Percentiles rank a stretch among this genome's conserved stretches.
Evolutionary conservation across 64 coral and sea anemone species (phyloP).

Genomic region (Dendronephthya gigantea): DNA sequence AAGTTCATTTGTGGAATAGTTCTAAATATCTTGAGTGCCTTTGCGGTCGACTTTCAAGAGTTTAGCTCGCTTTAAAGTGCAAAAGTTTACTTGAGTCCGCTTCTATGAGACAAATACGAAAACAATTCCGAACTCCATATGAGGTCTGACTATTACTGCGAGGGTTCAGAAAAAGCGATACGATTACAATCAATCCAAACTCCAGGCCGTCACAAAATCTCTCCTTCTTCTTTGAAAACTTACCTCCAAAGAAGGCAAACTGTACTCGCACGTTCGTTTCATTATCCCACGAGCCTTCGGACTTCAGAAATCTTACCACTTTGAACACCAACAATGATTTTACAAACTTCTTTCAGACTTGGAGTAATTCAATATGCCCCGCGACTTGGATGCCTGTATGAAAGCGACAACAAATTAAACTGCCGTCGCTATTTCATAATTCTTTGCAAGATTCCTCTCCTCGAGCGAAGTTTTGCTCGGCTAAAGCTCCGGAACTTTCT

Average conservation of each 20-base stretch:
- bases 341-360: slow-evolving; percentile 1
- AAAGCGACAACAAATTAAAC: neutral
- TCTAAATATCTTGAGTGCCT: neutral
- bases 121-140: neutral
- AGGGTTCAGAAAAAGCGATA: neutral
- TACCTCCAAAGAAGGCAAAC: neutral
- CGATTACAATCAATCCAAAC: neutral
- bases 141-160: neutral
- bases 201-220: neutral
- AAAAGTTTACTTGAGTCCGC: neutral
- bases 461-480: neutral
- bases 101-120: neutral
- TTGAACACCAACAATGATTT: neutral
- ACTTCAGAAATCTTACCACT: neutral
- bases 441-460: neutral
- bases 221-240: neutral
- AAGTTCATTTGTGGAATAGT: neutral
- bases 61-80: neutral
- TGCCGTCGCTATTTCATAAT: neutral
- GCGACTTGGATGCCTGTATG: neutral
- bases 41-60: neutral
- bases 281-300: neutral
- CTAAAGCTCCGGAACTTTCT: neutral
- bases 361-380: neutral
- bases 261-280: neutral